phyloP scores from a whole-genome alignment of 2,113 vertebrate genomes.

The Aegotheles bennettii region DNA sequence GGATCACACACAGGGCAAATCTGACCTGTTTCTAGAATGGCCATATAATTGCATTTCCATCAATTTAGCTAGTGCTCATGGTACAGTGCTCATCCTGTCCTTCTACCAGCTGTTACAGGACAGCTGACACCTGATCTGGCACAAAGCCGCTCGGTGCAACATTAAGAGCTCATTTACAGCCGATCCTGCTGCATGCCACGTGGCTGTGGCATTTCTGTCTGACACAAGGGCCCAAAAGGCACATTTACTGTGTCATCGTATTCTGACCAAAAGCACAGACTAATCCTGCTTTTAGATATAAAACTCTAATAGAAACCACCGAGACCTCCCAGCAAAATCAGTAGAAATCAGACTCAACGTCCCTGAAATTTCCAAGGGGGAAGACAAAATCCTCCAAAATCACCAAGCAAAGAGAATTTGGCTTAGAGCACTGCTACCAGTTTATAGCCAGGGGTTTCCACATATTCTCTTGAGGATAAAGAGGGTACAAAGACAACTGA shows the following conservation, averaged over 20 bases:
- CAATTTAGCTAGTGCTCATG: background rate
- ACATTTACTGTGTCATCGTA: background rate
- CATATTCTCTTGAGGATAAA: background rate
- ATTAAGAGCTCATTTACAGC: background rate
- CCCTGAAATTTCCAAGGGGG: background rate
- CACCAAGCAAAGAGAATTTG: rapidly evolving
- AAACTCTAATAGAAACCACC: background rate
- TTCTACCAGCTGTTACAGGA: background rate
- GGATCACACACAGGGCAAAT: background rate
- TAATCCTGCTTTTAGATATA: background rate
- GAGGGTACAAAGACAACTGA: background rate
- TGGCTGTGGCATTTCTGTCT: background rate
- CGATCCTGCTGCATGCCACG: background rate
- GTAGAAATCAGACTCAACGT: background rate
- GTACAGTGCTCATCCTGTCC: background rate
- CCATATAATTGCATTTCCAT: background rate
- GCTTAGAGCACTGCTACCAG: background rate
- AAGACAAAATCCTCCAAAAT: background rate
- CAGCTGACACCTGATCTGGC: background rate
- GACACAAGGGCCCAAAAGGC: background rate
- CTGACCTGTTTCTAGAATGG: background rate
- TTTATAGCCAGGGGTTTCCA: background rate
- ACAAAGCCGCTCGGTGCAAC: background rate
- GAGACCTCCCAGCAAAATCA: background rate
- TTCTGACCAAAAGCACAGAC: background rate